A percentile compares a stretch with the other conserved stretches of the same genome.
These are phyloP conservation scores for Chromoteleia sp. DNA, from an alignment of 2,888 invertebrate genomes.

Conservation along the genomic window DNA sequence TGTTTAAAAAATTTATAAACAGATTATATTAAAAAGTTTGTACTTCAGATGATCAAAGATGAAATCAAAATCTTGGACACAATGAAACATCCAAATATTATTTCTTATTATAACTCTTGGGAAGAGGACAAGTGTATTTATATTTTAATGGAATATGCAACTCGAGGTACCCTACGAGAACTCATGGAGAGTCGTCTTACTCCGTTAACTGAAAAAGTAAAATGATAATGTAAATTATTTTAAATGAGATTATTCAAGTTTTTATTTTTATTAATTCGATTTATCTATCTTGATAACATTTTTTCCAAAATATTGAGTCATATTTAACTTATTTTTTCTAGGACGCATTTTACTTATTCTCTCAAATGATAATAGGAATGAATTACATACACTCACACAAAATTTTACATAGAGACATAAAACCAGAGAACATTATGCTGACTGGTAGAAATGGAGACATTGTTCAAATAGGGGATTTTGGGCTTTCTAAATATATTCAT, in stretches of 20 bases:
- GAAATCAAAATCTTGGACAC: slow-evolving; percentile 78
- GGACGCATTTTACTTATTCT: slow-evolving; percentile 79
- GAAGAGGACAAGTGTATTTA: slow-evolving; percentile 76
- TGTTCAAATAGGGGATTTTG: slow-evolving; percentile 94
- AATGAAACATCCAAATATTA: slow-evolving; percentile 81
- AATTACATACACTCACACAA: slow-evolving; percentile 92
- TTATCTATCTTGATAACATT: too few relatives aligned
- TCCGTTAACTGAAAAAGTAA: slow-evolving; percentile 78
- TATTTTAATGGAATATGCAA: slow-evolving; percentile 96
- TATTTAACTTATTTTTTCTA: slow-evolving; percentile 58
- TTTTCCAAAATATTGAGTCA: too few relatives aligned
- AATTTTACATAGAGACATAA: slow-evolving; percentile 93
- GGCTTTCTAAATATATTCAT: slow-evolving; percentile 89
- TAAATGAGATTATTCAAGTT: too few relatives aligned
- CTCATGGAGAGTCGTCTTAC: slow-evolving; percentile 86
- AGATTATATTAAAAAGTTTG: too few relatives aligned
- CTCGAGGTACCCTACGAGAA: slow-evolving; percentile 91
- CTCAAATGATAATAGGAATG: slow-evolving; percentile 89
- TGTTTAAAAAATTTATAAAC: too few relatives aligned
- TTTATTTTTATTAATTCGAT: too few relatives aligned
- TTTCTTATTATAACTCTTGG: slow-evolving; percentile 81
- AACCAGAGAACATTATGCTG: slow-evolving; percentile 93
- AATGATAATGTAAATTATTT: not conserved
- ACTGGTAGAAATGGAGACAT: slow-evolving; percentile 89
- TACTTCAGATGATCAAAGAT: slow-evolving; percentile 75